Conservation (phyloP, 2,888 invertebrate species). For the Dynastes tityus region DNA sequence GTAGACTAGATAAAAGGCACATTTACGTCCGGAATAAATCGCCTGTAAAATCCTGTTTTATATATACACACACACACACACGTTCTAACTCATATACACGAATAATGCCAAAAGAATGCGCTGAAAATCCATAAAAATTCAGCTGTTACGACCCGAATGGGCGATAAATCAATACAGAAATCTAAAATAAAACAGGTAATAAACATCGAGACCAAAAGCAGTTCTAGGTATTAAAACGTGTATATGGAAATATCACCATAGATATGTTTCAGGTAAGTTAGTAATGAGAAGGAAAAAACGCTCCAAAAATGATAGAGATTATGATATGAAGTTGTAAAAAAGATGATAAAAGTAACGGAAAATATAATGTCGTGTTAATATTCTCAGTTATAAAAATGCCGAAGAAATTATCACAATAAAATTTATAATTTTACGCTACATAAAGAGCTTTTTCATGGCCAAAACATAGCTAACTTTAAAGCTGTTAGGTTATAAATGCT, state of each 20-base stretch:
- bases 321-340: background rate
- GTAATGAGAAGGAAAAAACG: background rate
- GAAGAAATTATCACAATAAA: constrained; percentile 1
- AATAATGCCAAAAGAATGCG: background rate
- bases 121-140: constrained; percentile 18
- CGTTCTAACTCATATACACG: background rate
- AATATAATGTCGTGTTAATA: constrained; percentile 15
- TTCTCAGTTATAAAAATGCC: background rate
- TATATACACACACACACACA: no score
- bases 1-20: background rate
- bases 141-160: background rate
- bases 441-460: no score
- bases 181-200: constrained; percentile 11
- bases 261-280: background rate
- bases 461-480: no score
- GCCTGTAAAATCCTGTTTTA: background rate
- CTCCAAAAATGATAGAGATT: background rate
- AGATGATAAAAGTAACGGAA: background rate
- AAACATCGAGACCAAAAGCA: background rate
- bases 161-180: constrained; percentile 12
- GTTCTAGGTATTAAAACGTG: background rate
- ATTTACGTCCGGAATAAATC: constrained; percentile 3
- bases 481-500: no score
- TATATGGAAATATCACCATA: background rate
- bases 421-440: no score